Conservation (phyloP, 2,888 invertebrate species). For the Petrolisthes manimaculis region DNA sequence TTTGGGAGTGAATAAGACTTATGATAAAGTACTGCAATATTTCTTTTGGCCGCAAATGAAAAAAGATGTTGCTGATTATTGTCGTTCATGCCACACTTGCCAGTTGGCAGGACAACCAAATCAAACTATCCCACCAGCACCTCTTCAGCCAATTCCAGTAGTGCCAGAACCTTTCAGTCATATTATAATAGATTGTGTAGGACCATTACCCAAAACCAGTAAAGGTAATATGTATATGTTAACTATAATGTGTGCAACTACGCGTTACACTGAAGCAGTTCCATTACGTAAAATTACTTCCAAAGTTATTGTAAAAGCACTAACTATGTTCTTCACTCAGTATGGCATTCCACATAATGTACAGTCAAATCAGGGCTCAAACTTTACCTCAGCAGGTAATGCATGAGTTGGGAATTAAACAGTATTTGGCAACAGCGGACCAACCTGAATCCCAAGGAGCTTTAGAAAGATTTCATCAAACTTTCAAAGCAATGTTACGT, state of each 20-base stretch:
- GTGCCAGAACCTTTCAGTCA: background rate
- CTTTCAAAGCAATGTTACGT: background rate
- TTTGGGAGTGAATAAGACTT: no score
- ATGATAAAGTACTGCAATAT: no score
- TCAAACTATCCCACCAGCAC: no score
- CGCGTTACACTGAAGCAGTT: slow-evolving; percentile 12
- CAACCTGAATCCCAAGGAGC: slow-evolving; percentile 23
- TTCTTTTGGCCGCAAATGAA: no score
- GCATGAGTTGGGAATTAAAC: background rate
- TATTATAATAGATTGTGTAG: slow-evolving; percentile 10
- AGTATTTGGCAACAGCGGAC: background rate
- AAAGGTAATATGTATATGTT: background rate
- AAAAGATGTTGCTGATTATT: no score
- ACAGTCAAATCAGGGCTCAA: slow-evolving; percentile 21
- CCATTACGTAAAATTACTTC: background rate
- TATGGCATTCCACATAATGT: background rate
- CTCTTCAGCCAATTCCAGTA: slow-evolving; percentile 1
- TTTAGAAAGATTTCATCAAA: background rate
- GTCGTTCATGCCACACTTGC: no score
- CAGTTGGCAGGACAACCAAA: no score
- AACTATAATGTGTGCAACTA: slow-evolving; percentile 5
- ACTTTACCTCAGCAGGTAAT: slow-evolving; percentile 7
- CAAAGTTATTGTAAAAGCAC: background rate
- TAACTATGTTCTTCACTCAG: background rate
- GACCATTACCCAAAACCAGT: background rate